These are phyloP conservation scores for Neogale vison DNA, from an alignment of 2,113 vertebrate species.

Conservation along the genomic window DNA sequence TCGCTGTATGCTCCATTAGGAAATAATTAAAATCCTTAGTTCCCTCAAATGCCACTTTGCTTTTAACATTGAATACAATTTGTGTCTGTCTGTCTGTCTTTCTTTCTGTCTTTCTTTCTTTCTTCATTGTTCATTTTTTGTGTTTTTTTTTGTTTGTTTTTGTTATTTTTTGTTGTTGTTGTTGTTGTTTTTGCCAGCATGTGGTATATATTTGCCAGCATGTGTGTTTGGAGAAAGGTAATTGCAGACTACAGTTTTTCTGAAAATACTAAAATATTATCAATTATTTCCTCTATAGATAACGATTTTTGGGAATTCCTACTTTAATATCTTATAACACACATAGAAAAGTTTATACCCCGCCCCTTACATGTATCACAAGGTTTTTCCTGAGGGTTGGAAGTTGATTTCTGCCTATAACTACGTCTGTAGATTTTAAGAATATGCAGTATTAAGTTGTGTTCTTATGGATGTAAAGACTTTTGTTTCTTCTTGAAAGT, in stretches of 20 bases:
- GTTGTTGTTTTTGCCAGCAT: background rate
- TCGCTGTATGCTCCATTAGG: background rate
- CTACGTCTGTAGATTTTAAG: background rate
- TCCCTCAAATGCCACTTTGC: background rate
- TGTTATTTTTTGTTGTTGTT: background rate
- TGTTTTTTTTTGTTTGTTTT: background rate
- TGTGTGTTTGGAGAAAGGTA: background rate
- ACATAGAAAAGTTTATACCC: background rate
- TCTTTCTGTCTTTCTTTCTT: background rate
- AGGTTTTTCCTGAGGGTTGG: background rate
- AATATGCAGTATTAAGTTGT: background rate
- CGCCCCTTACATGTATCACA: background rate
- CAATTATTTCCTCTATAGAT: background rate
- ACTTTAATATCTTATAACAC: background rate
- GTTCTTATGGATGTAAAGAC: background rate
- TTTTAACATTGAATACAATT: background rate
- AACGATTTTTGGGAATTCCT: background rate
- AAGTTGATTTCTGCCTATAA: background rate
- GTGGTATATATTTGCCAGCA: background rate
- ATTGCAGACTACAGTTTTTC: background rate
- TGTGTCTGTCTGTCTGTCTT: background rate
- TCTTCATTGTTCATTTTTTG: background rate
- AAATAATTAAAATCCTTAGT: background rate
- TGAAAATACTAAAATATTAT: background rate
- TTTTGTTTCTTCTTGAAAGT: background rate